Percentiles rank a stretch among this genome's conserved stretches.
phyloP scores from a whole-genome alignment of 2,797 vertebrate genomes.

The Decapterus maruadsi region DNA sequence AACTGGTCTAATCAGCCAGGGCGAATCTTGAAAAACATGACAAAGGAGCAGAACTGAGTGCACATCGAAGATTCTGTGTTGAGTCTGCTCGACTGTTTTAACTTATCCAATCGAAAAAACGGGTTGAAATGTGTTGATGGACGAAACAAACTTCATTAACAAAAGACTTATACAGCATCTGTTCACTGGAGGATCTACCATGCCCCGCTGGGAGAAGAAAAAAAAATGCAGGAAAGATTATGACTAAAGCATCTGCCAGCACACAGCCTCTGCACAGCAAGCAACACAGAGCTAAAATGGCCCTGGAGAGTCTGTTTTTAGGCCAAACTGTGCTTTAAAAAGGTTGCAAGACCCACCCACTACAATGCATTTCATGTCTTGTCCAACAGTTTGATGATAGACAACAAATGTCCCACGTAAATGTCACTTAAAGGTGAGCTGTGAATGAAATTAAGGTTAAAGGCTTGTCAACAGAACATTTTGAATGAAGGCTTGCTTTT shows the following conservation, averaged over 20 bases:
- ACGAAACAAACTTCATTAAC: neutral
- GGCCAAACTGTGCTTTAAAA: neutral
- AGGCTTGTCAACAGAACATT: neutral
- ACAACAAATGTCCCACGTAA: neutral
- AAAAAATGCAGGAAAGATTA: neutral
- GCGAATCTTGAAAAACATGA: neutral
- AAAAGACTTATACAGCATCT: neutral
- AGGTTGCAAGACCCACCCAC: neutral
- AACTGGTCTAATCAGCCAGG: neutral
- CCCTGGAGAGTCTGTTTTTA: neutral
- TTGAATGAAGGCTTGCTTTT: neutral
- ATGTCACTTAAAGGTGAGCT: neutral
- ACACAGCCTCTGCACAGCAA: neutral
- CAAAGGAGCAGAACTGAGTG: neutral
- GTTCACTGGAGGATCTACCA: neutral
- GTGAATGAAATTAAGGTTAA: neutral
- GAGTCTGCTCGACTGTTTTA: neutral
- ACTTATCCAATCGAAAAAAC: too few relatives aligned
- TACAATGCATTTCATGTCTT: neutral
- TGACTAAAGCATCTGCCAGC: conserved; percentile 5
- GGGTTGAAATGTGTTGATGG: neutral
- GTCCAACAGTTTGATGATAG: neutral
- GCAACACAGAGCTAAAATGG: neutral
- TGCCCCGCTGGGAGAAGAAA: neutral
- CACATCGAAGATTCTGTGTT: neutral